phyloP scores from a whole-genome alignment of 2,888 invertebrate species.

The Drosophila vallismaia region DNA sequence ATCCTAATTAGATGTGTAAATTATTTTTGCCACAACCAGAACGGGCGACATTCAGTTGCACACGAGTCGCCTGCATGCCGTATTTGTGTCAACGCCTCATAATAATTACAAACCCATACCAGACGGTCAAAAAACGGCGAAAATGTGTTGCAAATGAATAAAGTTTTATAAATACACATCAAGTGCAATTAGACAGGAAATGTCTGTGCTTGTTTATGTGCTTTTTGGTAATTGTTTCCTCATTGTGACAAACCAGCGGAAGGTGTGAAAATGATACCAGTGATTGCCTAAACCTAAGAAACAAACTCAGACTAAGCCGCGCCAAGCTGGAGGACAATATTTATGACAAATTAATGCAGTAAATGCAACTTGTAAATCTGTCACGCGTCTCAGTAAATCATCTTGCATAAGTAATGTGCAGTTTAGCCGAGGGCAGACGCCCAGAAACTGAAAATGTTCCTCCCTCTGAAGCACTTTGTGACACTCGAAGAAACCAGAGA shows the following conservation, averaged over 20 bases:
- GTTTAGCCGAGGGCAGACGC: slow-evolving; percentile 51
- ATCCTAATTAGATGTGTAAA: slow-evolving; percentile 74
- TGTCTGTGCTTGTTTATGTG: slow-evolving; percentile 30
- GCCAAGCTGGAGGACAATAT: slow-evolving; percentile 31
- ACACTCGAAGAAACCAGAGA: slow-evolving; percentile 35
- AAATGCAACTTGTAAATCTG: slow-evolving; percentile 82
- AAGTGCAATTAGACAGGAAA: slow-evolving; percentile 64
- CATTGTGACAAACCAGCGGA: slow-evolving; percentile 25
- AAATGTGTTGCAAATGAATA: slow-evolving; percentile 54
- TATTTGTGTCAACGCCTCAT: slow-evolving; percentile 78
- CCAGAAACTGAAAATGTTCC: slow-evolving; percentile 29
- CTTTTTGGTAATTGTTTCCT: slow-evolving; percentile 57
- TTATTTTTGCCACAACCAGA: slow-evolving; percentile 39
- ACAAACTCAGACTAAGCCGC: not conserved
- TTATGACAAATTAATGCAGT: slow-evolving; percentile 80
- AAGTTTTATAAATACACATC: slow-evolving; percentile 26
- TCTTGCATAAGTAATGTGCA: slow-evolving; percentile 74
- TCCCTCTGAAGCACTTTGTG: slow-evolving; percentile 38
- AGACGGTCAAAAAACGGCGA: slow-evolving; percentile 55
- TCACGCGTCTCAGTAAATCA: slow-evolving; percentile 82
- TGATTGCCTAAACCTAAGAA: not conserved
- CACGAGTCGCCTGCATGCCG: slow-evolving; percentile 46
- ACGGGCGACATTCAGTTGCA: slow-evolving; percentile 15
- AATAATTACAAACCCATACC: slow-evolving; percentile 55
- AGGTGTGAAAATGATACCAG: slow-evolving; percentile 37